A percentile compares a stretch with the other conserved stretches of the same genome.
Evolutionary conservation across 2,113 vertebrate genomes (phyloP).

Genomic region (Madoqua kirkii): DNA sequence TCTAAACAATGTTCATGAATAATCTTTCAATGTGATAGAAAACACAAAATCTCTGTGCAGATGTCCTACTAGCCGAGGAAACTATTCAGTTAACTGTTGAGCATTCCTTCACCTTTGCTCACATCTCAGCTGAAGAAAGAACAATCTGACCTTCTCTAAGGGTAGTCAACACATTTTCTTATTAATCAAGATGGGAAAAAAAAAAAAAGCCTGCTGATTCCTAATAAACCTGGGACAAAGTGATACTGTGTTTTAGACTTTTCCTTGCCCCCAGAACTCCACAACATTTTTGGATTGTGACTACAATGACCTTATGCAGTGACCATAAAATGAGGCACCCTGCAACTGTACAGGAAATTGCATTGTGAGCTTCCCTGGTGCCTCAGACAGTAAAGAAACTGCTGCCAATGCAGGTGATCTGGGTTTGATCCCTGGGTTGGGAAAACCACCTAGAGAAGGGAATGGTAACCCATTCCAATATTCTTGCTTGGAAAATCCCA

Average conservation of each 20-base stretch:
- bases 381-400: neutral
- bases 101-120: neutral
- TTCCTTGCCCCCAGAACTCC: neutral
- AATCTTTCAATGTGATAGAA: neutral
- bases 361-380: neutral
- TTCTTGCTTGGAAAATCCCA: neutral
- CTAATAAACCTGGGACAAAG: neutral
- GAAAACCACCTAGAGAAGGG: neutral
- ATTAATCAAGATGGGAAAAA: neutral
- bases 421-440: neutral
- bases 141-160: neutral
- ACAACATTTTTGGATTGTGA: neutral
- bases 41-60: neutral
- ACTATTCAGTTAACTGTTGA: neutral
- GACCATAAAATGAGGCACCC: neutral
- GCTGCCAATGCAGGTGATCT: accelerated
- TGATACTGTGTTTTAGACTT: neutral
- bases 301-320: neutral
- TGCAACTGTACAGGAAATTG: neutral
- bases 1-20: neutral
- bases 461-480: neutral
- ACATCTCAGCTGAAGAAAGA: neutral
- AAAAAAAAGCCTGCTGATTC: neutral
- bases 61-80: neutral
- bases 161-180: neutral